These are phyloP conservation scores for Rana temporaria DNA, from an alignment of 2,113 vertebrate species.

Conservation along the genomic window DNA sequence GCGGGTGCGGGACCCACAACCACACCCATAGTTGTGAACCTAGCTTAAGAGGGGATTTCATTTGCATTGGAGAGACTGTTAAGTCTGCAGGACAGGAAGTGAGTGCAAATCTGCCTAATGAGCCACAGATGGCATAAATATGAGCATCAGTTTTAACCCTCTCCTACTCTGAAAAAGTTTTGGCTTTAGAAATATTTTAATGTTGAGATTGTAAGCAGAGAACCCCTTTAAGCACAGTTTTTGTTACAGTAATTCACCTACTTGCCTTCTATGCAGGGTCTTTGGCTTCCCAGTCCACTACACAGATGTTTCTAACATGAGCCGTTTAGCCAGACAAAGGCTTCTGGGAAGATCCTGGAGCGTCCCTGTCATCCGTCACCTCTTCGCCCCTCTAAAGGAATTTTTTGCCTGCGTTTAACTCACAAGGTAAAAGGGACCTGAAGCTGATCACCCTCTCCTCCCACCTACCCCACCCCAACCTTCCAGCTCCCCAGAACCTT, in stretches of 20 bases:
- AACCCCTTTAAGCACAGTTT: no score
- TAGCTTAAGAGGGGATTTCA: no score
- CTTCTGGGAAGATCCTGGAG: constrained; percentile 97
- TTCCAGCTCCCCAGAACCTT: constrained; percentile 17
- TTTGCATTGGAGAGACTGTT: no score
- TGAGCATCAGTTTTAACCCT: no score
- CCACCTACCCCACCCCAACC: constrained; percentile 1
- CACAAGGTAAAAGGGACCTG: constrained; percentile 46
- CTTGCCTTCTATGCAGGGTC: constrained; percentile 74
- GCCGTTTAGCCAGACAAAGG: constrained; percentile 95
- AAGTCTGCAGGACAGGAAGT: no score
- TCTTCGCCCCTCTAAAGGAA: constrained; percentile 98
- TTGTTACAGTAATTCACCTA: not conserved
- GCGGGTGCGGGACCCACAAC: no score
- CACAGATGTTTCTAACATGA: constrained; percentile 99
- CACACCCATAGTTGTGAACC: no score
- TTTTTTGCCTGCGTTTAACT: constrained; percentile 94
- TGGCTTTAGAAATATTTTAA: no score
- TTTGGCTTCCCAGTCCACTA: constrained; percentile 97
- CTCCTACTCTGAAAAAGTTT: no score
- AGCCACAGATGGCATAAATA: no score
- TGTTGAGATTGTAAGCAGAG: no score
- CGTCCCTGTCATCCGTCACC: constrained; percentile 97
- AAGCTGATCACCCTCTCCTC: not conserved
- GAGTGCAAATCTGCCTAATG: no score